phyloP scores from a whole-genome alignment of 2,797 vertebrate species.

The Malurus leucopterus region DNA sequence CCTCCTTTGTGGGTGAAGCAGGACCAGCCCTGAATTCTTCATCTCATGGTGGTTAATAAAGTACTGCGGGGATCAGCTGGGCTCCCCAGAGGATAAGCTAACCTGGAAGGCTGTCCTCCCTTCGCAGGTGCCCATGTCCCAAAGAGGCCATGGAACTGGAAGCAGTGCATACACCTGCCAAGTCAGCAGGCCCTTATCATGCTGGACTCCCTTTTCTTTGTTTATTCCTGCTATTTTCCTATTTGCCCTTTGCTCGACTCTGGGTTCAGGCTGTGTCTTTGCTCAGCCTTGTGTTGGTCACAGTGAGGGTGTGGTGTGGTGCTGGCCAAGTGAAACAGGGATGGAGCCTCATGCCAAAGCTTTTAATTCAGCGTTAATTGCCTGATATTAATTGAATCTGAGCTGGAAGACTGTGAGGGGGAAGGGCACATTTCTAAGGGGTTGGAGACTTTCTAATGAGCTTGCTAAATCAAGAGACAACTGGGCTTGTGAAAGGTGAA shows the following conservation, averaged over 20 bases:
- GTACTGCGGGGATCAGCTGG: background rate
- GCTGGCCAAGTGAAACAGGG: background rate
- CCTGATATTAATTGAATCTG: background rate
- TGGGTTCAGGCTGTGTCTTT: rapidly evolving
- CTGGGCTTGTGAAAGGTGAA: background rate
- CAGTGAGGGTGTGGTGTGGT: background rate
- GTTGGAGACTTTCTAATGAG: background rate
- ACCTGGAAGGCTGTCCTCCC: background rate
- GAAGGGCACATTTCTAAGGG: rapidly evolving
- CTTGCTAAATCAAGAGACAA: background rate
- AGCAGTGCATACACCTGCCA: background rate
- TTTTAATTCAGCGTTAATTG: background rate
- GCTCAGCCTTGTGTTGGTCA: background rate
- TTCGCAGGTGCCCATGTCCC: background rate
- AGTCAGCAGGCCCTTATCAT: background rate
- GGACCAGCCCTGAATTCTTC: background rate
- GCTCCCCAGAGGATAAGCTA: background rate
- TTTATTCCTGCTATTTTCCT: background rate
- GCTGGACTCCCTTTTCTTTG: background rate
- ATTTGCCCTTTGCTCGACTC: background rate
- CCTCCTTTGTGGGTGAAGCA: background rate
- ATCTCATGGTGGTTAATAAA: background rate
- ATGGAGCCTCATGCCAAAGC: background rate
- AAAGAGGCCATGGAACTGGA: background rate
- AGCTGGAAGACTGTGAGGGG: background rate